Percentiles rank a stretch among this genome's conserved stretches.
Conservation (phyloP, 37 sponge, comb jelly and placozoan species). For the Ianthella basta region DNA sequence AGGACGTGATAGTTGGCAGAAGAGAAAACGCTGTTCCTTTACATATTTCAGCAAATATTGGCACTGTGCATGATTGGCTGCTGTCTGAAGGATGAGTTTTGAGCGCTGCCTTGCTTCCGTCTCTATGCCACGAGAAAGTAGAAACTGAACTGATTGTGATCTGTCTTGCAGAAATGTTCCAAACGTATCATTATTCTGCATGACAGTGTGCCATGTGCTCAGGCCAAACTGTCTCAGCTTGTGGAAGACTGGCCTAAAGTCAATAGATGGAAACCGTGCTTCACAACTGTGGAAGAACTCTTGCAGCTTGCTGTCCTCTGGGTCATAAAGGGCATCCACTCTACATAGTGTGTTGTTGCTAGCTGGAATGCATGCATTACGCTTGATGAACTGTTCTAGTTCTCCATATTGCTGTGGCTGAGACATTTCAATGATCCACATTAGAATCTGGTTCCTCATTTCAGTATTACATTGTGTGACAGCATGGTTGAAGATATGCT, state of each 20-base stretch:
- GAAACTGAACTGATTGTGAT: slow-evolving; percentile 24
- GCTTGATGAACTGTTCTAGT: background rate
- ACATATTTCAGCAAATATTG: background rate
- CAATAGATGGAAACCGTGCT: slow-evolving; percentile 30
- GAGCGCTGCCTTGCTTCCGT: background rate
- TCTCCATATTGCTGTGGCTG: background rate
- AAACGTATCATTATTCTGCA: background rate
- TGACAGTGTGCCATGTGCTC: slow-evolving; percentile 45
- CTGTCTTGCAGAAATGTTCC: slow-evolving; percentile 19
- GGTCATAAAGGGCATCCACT: slow-evolving; percentile 44
- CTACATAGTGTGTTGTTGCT: background rate
- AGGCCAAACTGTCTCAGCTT: slow-evolving; percentile 39
- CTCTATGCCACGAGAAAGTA: background rate
- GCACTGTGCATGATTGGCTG: background rate
- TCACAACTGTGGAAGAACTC: slow-evolving; percentile 39
- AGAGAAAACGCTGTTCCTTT: slow-evolving; percentile 27
- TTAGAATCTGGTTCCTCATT: slow-evolving; percentile 35
- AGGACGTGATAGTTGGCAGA: slow-evolving; percentile 15
- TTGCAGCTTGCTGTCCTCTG: slow-evolving; percentile 28
- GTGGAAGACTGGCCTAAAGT: slow-evolving; percentile 6
- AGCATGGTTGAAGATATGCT: slow-evolving; percentile 24
- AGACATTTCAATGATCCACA: slow-evolving; percentile 43
- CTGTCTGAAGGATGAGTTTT: background rate
- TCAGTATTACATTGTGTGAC: background rate
- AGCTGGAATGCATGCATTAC: background rate